Conservation (phyloP, 2,888 invertebrate genomes). For the Cataglyphis cursor region DNA sequence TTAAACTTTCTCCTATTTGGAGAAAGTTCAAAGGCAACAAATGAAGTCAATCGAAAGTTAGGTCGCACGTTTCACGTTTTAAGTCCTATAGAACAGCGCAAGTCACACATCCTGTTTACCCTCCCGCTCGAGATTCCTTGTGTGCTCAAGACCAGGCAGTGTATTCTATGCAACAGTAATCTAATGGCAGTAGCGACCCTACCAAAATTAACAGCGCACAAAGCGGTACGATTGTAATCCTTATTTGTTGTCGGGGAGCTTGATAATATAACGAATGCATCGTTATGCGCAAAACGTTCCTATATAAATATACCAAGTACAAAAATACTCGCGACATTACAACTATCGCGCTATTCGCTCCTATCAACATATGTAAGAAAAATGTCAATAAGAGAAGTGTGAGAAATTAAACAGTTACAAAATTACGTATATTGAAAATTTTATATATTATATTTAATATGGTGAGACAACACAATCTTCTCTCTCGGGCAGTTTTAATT, state of each 20-base stretch:
- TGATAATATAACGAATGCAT: neutral
- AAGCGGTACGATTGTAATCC: constrained; percentile 41
- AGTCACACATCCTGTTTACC: constrained; percentile 58
- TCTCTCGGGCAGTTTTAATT: neutral
- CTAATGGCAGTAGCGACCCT: constrained; percentile 54
- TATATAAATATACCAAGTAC: neutral
- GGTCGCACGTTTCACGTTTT: constrained; percentile 46
- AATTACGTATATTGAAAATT: neutral
- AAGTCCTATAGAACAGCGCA: constrained; percentile 54
- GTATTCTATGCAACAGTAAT: constrained; percentile 53
- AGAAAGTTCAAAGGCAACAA: constrained; percentile 9
- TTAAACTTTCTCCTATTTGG: constrained; percentile 30
- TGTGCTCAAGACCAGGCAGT: constrained; percentile 47
- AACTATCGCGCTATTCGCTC: neutral
- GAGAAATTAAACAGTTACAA: neutral
- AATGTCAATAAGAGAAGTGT: neutral
- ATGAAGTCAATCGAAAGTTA: constrained; percentile 29
- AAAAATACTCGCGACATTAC: neutral
- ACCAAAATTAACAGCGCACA: constrained; percentile 54
- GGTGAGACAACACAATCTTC: neutral
- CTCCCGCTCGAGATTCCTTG: constrained; percentile 53
- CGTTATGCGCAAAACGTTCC: neutral
- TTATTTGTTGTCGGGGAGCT: constrained; percentile 17
- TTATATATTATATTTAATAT: neutral
- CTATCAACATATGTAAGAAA: neutral